Conservation (phyloP, 2,888 invertebrate species). For the Neoscelio sp. region DNA sequence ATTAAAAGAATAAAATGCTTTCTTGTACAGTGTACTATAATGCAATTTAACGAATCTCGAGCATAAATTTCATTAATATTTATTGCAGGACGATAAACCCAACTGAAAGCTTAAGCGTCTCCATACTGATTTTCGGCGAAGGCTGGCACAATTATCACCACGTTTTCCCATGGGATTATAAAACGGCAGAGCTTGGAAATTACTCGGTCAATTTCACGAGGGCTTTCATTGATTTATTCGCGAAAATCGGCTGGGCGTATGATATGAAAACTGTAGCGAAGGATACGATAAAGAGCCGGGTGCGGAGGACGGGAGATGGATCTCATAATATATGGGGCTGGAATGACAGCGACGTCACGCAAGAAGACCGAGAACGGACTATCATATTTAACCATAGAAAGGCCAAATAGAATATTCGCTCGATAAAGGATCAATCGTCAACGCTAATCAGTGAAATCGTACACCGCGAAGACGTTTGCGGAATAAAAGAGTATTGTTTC, state of each 20-base stretch:
- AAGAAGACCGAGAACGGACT: conserved; percentile 78
- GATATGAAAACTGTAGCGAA: conserved; percentile 92
- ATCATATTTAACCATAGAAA: conserved; percentile 70
- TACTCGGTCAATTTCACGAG: conserved; percentile 84
- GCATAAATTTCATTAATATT: neutral
- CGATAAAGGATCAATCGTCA: neutral
- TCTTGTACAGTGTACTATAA: no score
- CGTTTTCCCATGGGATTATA: conserved; percentile 96
- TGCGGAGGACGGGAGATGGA: conserved; percentile 90
- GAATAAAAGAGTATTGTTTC: no score
- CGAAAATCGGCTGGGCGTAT: conserved; percentile 93
- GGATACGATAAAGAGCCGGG: conserved; percentile 88
- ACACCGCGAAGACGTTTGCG: neutral
- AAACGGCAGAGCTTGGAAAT: conserved; percentile 91
- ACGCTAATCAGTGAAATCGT: no score
- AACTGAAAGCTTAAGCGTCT: conserved; percentile 89
- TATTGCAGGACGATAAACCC: conserved; percentile 89
- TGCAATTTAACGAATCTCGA: neutral
- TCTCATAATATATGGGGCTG: conserved; percentile 90
- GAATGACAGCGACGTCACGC: conserved; percentile 81
- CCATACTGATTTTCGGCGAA: conserved; percentile 90
- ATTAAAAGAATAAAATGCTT: no score
- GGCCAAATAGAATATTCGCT: conserved; percentile 30
- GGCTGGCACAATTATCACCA: conserved; percentile 97
- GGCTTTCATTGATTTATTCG: conserved; percentile 87